phyloP scores from a whole-genome alignment of 2,113 vertebrate species.

The Barnardius zonarius region DNA sequence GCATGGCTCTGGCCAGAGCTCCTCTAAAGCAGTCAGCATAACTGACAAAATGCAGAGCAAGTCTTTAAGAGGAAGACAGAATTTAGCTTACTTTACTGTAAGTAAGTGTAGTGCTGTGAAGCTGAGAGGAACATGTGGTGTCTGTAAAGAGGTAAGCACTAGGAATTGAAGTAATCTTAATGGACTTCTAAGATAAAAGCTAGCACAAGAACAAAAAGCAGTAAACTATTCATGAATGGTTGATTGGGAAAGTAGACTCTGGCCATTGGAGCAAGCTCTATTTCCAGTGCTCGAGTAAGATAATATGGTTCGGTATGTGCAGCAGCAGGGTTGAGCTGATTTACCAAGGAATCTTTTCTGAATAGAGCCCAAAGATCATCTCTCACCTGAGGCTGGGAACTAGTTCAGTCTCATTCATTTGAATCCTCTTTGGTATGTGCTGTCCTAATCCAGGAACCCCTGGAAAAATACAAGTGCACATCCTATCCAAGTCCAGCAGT shows the following conservation, averaged over 20 bases:
- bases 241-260: neutral
- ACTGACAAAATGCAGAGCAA: neutral
- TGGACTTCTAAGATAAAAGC: neutral
- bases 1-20: neutral
- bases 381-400: neutral
- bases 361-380: neutral
- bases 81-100: neutral
- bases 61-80: neutral
- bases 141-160: neutral
- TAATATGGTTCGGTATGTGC: neutral
- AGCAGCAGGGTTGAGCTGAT: neutral
- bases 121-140: neutral
- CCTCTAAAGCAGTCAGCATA: neutral
- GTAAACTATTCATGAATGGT: neutral
- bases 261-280: neutral
- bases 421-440: neutral
- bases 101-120: neutral
- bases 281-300: rapidly evolving
- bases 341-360: neutral
- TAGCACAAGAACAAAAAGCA: neutral
- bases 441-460: neutral
- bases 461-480: rapidly evolving
- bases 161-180: neutral
- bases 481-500: neutral
- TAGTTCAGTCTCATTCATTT: neutral